Evolutionary conservation across 2,888 invertebrate genomes (phyloP).

Genomic region (Drosophila limbata): DNA sequence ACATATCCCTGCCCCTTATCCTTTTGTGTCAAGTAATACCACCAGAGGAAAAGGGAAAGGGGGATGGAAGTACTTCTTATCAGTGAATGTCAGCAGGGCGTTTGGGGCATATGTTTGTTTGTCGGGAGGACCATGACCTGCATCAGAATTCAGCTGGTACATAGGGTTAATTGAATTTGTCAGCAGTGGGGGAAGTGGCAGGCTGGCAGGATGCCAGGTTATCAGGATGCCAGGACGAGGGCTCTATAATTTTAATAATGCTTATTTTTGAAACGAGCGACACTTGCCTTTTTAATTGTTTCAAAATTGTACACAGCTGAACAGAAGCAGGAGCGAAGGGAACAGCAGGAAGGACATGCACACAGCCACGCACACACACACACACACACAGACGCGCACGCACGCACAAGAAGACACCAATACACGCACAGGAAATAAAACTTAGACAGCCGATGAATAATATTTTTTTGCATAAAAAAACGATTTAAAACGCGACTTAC

Average conservation of each 20-base stretch:
- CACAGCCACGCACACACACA: constrained; percentile 13
- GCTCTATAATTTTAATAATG: constrained; percentile 10
- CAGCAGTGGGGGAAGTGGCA: not conserved
- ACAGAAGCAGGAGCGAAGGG: constrained; percentile 17
- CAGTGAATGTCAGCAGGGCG: not conserved
- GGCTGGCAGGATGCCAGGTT: not conserved
- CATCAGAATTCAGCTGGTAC: constrained; percentile 29
- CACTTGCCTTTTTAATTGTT: constrained; percentile 48
- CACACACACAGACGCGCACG: constrained; percentile 16
- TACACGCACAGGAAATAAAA: constrained; percentile 4
- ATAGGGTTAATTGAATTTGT: constrained; percentile 47
- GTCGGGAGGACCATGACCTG: constrained; percentile 20
- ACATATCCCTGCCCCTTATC: not conserved
- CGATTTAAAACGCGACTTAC: constrained; percentile 44
- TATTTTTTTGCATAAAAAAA: constrained; percentile 12
- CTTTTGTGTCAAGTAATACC: not conserved
- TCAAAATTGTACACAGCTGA: constrained; percentile 45
- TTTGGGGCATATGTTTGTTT: constrained; percentile 24
- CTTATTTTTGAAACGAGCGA: constrained; percentile 24
- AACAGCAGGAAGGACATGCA: constrained; percentile 48
- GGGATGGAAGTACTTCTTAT: not conserved
- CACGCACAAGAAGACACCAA: constrained; percentile 21
- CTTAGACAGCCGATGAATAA: constrained; percentile 23
- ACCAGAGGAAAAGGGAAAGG: not conserved
- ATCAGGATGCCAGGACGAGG: not conserved